Conservation (phyloP, 2,888 invertebrate genomes). For the Torymus auratus region DNA sequence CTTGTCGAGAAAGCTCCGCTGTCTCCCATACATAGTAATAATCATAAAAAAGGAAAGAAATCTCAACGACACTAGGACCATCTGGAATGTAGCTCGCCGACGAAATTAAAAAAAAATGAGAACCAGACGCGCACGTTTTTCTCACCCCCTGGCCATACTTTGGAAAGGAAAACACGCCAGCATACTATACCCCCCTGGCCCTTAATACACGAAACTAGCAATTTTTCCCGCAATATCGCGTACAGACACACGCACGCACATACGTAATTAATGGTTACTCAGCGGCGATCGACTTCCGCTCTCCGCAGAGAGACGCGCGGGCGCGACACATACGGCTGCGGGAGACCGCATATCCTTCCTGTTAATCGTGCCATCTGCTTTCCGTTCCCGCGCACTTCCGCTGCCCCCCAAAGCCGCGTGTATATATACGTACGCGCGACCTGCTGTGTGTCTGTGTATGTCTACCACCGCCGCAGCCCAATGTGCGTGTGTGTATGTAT, state of each 20-base stretch:
- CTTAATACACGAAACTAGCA: too few relatives aligned
- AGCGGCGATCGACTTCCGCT: constrained; percentile 43
- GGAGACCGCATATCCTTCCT: constrained; percentile 70
- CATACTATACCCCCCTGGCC: too few relatives aligned
- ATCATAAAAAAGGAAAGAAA: too few relatives aligned
- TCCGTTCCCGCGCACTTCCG: constrained; percentile 56
- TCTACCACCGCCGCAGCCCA: background rate
- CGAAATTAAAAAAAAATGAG: too few relatives aligned
- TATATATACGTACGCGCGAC: background rate
- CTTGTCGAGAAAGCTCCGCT: too few relatives aligned
- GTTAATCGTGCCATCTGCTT: constrained; percentile 68
- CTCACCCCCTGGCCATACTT: background rate
- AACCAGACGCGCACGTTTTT: too few relatives aligned
- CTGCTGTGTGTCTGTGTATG: background rate
- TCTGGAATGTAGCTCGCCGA: too few relatives aligned
- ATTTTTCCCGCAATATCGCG: constrained; percentile 14
- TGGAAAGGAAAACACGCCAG: background rate
- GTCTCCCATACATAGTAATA: too few relatives aligned
- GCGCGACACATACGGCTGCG: constrained; percentile 57
- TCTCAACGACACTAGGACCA: too few relatives aligned
- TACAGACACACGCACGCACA: background rate
- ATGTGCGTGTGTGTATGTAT: background rate
- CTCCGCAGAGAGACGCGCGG: background rate
- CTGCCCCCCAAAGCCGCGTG: background rate
- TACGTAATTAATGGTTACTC: constrained; percentile 46